These are phyloP conservation scores for Pimephales promelas DNA, from an alignment of 2,113 vertebrate genomes.

Conservation along the genomic window DNA sequence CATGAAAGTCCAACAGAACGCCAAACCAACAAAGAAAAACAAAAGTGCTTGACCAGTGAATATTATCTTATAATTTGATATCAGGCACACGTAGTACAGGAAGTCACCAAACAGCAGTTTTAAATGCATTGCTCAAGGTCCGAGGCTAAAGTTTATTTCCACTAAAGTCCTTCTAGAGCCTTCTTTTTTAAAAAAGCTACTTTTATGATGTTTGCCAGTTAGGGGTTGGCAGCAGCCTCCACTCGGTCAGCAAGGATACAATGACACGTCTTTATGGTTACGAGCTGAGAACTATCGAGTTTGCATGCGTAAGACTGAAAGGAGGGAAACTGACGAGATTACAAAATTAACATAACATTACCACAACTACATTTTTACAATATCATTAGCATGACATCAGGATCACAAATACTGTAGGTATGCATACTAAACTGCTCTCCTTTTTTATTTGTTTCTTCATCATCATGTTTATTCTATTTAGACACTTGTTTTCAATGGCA, in stretches of 20 bases:
- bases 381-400: neutral
- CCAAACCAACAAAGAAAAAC: neutral
- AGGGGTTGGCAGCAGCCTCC: neutral
- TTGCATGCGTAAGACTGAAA: neutral
- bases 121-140: neutral
- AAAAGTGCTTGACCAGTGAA: neutral
- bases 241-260: neutral
- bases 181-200: neutral
- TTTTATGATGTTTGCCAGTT: neutral
- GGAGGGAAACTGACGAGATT: neutral
- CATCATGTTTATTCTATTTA: neutral
- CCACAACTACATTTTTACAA: neutral
- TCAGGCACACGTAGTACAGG: neutral
- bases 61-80: neutral
- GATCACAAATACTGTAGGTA: neutral
- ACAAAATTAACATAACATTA: constrained; percentile 17
- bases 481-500: neutral
- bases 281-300: neutral
- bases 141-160: neutral
- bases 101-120: neutral
- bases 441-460: neutral
- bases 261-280: neutral
- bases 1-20: neutral
- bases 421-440: neutral
- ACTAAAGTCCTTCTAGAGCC: neutral